Evolutionary conservation across 2,888 invertebrate species (phyloP).

Genomic region (Latrodectus elegans): DNA sequence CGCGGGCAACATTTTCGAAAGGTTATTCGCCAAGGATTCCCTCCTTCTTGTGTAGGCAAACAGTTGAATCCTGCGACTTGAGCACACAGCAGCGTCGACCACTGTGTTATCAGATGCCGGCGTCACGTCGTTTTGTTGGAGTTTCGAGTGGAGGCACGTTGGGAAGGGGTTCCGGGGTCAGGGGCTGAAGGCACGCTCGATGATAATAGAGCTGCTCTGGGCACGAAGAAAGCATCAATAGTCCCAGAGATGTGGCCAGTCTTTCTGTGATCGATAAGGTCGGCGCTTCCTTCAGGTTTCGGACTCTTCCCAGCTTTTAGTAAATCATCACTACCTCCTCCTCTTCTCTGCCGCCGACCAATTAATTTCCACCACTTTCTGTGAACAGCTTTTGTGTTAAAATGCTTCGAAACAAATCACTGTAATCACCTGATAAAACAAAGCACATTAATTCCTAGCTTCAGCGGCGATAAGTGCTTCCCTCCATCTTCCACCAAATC

Average conservation of each 20-base stretch:
- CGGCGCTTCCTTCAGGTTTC: constrained; percentile 28
- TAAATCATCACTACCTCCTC: constrained; percentile 57
- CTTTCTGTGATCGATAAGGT: constrained; percentile 53
- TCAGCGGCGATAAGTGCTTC: background rate
- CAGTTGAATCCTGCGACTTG: constrained; percentile 47
- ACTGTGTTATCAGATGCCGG: constrained; percentile 64
- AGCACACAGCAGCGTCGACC: constrained; percentile 50
- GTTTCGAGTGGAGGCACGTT: constrained; percentile 61
- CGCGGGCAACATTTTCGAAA: constrained; percentile 46
- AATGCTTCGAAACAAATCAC: constrained; percentile 48
- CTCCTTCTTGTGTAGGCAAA: constrained; percentile 40
- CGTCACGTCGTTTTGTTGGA: constrained; percentile 67
- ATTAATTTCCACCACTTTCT: constrained; percentile 48
- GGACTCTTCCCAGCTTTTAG: constrained; percentile 36
- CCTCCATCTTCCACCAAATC: background rate
- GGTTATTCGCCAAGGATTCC: constrained; percentile 64
- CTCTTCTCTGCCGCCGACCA: constrained; percentile 16
- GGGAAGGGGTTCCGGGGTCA: constrained; percentile 46
- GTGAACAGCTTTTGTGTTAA: constrained; percentile 62
- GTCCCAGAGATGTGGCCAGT: constrained; percentile 69
- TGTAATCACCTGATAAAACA: constrained; percentile 61
- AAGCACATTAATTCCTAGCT: constrained; percentile 26
- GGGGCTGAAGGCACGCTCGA: constrained; percentile 62
- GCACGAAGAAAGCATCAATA: constrained; percentile 57
- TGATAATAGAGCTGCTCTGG: constrained; percentile 66